Evolutionary conservation across 2,888 invertebrate genomes (phyloP), one percentile per base, ranked within the genome.

Genomic region (Epinotia bilunana): DNA sequence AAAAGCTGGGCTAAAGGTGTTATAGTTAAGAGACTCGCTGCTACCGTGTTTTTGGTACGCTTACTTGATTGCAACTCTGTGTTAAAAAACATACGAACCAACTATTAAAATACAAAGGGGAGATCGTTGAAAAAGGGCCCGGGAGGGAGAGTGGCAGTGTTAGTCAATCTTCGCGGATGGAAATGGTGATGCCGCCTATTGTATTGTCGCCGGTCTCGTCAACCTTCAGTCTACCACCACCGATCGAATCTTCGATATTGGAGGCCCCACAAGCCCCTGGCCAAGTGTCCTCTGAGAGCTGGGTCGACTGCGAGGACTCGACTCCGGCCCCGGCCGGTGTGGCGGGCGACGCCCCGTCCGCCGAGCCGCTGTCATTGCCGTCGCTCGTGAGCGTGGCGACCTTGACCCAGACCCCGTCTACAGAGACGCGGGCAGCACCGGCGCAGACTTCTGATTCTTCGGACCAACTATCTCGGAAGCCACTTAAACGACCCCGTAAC

Each of bases 71-170:
- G 39, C n/a, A 62, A 62, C 18, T 18, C 16, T 18, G n/a, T n/a
- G 11, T 43, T 62, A 18, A 62, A 62, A 62, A 62, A 43, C 62
- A 62, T 18, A 33, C 33, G n/a, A 39, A 62, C n/a, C 62, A 62
- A 43, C 43, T 62, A 5, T 39, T 62, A 18, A 62, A 62, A 11
- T 62, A 62, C 11, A 62, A 62, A 18, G 62, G 62, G 62, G 62
- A 62, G 43, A 58, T 20, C 57, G 57, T 58, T 58, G 20, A 20
- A 3, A 23, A 20, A 20, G 12, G 57, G 57, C 57, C 18, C 57
- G 20, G 11, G 20, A 58, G 18, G 11, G 57, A 58, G 57, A 58
- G 23, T 23, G 20, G 57, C 7, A 58, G 57, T 58, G 1, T 1
- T 58, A 11, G 11, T 23, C 57, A 23, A 1, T 3, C 20, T 20